Base-by-base conservation (phyloP, 1,140 invertebrate genomes). In the Homalodisca vitripennis region DNA sequence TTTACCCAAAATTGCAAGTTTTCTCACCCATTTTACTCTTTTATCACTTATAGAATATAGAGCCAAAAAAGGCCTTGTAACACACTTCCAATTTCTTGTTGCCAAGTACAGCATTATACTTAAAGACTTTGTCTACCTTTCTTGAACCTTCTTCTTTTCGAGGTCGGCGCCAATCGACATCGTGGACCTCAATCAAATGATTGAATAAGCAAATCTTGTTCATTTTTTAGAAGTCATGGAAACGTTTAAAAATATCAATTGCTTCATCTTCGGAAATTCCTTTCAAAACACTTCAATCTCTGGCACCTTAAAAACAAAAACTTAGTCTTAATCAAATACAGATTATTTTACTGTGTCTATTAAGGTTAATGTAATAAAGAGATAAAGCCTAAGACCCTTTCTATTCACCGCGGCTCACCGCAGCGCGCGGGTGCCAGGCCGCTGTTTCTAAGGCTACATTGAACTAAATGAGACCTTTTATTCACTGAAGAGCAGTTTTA, bases 11-110 rank as follows among this genome's bases (percentile, higher is more conserved):
- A 32, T 14, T n/a, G 41, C 20, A 14, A 70, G 62, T 67, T 65
- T 67, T 24, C 26, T 66, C 24, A 69, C 22, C 27, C 67, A 68
- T 14, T 66, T 65, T 26, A 69, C 57, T 26, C 55, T 24, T 27
- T 69, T 67, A 62, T 62, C 57, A 62, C n/a, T 34, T 22, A 65
- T 3, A 22, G 26, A 26, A 32, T 2, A 32, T 1, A 34, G 20
- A 17, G 63, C 1, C 26, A 65, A 34, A 26, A n/a, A 65, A 65
- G 17, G 63, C 63, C 26, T 65, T 65, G 30, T 65, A 65, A 26
- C 63, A 65, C n/a, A 65, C 63, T 30, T 65, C 63, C 3, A 32
- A 17, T 32, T 31, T 65, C 26, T 65, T 17, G 26, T 32, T 65
- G 12, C 63, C 63, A 32, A 65, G 17, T 31, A 29, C 12, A 14